Percentiles rank a stretch among this genome's conserved stretches.
Evolutionary conservation across 2,113 vertebrate genomes (phyloP).

Genomic region (Puntigrus tetrazona): DNA sequence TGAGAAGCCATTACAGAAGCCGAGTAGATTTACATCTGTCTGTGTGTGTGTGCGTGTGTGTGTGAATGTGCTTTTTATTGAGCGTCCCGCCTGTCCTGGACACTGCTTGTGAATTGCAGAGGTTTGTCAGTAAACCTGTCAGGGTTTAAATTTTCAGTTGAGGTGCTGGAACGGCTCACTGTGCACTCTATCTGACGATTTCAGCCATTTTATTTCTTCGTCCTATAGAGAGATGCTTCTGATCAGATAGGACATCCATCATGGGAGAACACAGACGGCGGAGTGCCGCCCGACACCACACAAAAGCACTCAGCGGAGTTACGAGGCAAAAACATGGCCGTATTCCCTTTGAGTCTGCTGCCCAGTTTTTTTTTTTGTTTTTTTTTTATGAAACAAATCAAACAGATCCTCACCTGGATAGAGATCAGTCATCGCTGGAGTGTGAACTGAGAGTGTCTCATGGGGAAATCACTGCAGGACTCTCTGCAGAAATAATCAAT

Average conservation of each 20-base stretch:
- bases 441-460: constrained; percentile 23
- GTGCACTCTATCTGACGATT: constrained; percentile 41
- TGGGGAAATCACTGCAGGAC: not conserved
- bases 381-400: constrained; percentile 32
- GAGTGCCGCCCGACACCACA: not conserved
- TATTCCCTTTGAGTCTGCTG: constrained; percentile 21
- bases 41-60: constrained; percentile 22
- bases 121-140: constrained; percentile 58
- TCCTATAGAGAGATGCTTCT: constrained; percentile 36
- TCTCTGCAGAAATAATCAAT: constrained; percentile 20
- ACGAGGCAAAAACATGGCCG: constrained; percentile 30
- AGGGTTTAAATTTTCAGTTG: constrained; percentile 42
- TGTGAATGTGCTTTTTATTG: constrained; percentile 48
- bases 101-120: constrained; percentile 43
- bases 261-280: constrained; percentile 22
- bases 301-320: constrained; percentile 18
- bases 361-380: constrained; percentile 24
- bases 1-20: constrained; percentile 45
- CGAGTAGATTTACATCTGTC: constrained; percentile 35
- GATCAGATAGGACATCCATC: constrained; percentile 54
- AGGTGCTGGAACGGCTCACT: constrained; percentile 10
- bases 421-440: constrained; percentile 41
- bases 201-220: constrained; percentile 46
- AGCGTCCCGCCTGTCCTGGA: constrained; percentile 2
- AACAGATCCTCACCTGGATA: constrained; percentile 37